Percentiles rank a stretch among this genome's conserved stretches.
These are phyloP conservation scores for Chauna torquata DNA, from an alignment of 2,113 vertebrate species.

Conservation along the genomic window DNA sequence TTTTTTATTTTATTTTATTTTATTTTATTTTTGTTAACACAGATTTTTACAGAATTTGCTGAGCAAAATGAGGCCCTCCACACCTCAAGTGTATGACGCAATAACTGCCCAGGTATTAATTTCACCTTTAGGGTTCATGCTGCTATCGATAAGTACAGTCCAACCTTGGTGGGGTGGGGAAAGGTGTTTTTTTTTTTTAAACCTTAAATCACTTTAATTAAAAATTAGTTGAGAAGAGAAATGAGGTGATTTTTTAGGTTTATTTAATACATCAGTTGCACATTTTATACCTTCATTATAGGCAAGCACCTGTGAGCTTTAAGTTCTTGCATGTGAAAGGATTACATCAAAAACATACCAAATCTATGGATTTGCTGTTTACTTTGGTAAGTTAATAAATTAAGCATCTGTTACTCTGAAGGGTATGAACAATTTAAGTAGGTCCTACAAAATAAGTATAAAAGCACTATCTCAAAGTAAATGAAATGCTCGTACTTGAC, in stretches of 20 bases:
- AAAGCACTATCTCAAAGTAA: not conserved
- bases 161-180: not conserved
- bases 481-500: not conserved
- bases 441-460: not conserved
- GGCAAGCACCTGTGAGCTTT: not conserved
- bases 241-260: not conserved
- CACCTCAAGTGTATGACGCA: not conserved
- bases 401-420: not conserved
- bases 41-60: not conserved
- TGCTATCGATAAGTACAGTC: not conserved
- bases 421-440: not conserved
- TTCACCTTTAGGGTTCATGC: not conserved
- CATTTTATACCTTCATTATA: not conserved
- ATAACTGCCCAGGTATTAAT: not conserved
- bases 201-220: not conserved
- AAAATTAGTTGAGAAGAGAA: not conserved
- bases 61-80: not conserved
- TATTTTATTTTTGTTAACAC: not conserved
- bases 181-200: not conserved
- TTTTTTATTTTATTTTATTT: no score
- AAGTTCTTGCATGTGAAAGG: rapidly evolving
- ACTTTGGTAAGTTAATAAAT: not conserved
- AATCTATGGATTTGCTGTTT: not conserved
- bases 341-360: not conserved
- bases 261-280: rapidly evolving